Base-by-base conservation (phyloP, 1,140 invertebrate species). In the Acromyrmex echinatior region DNA sequence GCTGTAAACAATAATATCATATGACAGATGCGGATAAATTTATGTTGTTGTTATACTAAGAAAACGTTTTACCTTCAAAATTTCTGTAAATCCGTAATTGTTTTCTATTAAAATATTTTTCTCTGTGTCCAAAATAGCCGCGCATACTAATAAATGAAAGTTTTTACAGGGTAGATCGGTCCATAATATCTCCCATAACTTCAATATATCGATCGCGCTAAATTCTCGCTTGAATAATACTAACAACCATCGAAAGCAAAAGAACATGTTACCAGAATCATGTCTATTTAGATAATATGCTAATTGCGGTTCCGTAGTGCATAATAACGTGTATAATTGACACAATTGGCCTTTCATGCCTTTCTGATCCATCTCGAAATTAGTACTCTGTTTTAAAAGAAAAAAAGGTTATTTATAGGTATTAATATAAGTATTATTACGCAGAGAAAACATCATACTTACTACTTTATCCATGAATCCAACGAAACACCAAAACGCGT, bases 401-500 rank as follows among this genome's bases (percentile, higher is more conserved):
- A 68, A 51, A 66, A 35, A 25, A 76, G 39, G 12, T 66, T 53
- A 51, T 5, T 56, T 16, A 0, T 18, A 62, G 58, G n/a, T 1
- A 84, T 35, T 49, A 25, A n/a, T n/a, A 56, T n/a, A 9, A 58
- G 58, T 45, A 25, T 49, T 28, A n/a, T 45, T 45, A 18, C 2
- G 31, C 1, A 31, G 45, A 79, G 6, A 31, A 3, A 31, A 70
- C 63, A 76, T 81, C 31, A 78, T 86, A 96, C 96, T 97, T 95
- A 99, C 98, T 93, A 99, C 97, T 96, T 97, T 97, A 80, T 99
- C 97, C 99, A 99, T 99, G 88, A 99, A 98, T n/a, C 98, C 99
- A 74, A 98, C 99, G 96, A 99, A 99, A 95, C 99, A 99, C 99
- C 99, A 99, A 96, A 99, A 99, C 0, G 99, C 97, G 95, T 99